Base-by-base conservation (phyloP, 2,797 vertebrate species). In the Protosalanx chinensis region DNA sequence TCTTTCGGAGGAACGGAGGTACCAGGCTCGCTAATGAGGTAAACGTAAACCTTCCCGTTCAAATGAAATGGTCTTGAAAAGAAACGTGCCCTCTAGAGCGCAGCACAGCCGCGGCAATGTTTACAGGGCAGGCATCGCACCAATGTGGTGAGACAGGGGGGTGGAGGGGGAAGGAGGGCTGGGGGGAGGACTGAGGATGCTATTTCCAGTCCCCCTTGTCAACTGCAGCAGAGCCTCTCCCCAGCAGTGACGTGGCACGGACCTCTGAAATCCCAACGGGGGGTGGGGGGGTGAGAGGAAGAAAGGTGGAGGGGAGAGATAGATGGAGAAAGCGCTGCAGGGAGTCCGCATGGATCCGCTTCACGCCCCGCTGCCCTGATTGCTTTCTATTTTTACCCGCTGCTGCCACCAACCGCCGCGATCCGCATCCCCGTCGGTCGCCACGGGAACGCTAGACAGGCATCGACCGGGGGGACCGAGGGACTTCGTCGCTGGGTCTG, bases 331-430 rank as follows among this genome's bases (percentile, higher is more conserved):
- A 88, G 76, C 80, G 88, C 93, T 88, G 85, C 82, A 91, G 89
- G 89, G 86, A 92, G 89, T 84, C 85, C 85, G 59, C 90, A 84
- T 86, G 83, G 94, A 91, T 92, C 79, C 85, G 80, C 91, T 94
- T 93, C 86, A 90, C 87, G 84, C 90, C 90, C 85, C 86, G 86
- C 86, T 90, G 90, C 86, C 89, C 90, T 84, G 86, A 95, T 86
- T 93, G 88, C 85, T 93, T 93, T 92, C 93, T 94, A 93, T 94
- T 96, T 95, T 93, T 94, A 94, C 79, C 89, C 82, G 58, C 84
- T 77, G 86, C 81, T 87, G 82, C 79, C 87, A 91, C 91, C 85
- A 84, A 85, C 86, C 84, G 41, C 41, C 41, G 41, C 41, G 41
- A 46, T 91, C 86, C 88, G 81, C 82, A 92, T 92, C 88, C 89